A percentile compares a stretch with the other conserved stretches of the same genome.
phyloP scores from a whole-genome alignment of 1,140 invertebrate genomes.

The Macrobrachium nipponense region DNA sequence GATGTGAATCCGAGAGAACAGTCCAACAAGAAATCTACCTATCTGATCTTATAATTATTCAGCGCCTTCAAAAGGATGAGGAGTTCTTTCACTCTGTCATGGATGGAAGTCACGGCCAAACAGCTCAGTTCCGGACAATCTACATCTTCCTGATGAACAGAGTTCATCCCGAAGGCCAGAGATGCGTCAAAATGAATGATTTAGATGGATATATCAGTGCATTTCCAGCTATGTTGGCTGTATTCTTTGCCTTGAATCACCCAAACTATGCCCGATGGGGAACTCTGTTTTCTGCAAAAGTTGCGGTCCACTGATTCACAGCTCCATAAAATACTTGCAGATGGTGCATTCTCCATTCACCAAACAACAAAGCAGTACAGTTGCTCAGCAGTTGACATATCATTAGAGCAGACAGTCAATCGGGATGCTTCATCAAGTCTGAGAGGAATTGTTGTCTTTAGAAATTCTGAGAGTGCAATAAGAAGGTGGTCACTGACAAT shows the following conservation, averaged over 20 bases:
- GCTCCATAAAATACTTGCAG: neutral
- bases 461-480: neutral
- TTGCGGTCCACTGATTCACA: constrained; percentile 2
- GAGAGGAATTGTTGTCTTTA: constrained; percentile 5
- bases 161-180: neutral
- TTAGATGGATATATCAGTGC: neutral
- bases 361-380: no score
- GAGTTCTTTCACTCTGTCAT: neutral
- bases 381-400: constrained; percentile 8
- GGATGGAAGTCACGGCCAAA: constrained; percentile 4
- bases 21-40: no score
- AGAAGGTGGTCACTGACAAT: neutral
- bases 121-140: constrained; percentile 7
- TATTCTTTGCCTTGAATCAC: constrained; percentile 8
- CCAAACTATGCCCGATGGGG: constrained; percentile 19
- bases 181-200: constrained; percentile 22
- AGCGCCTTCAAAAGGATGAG: no score
- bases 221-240: neutral
- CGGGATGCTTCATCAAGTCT: constrained; percentile 4
- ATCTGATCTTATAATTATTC: no score
- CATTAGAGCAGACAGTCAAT: constrained; percentile 13
- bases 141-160: constrained; percentile 1
- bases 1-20: no score
- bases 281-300: constrained; percentile 12
- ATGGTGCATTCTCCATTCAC: no score